These are phyloP conservation scores for Phymastichus coffea DNA, from an alignment of 1,140 invertebrate genomes.

Conservation along the genomic window DNA sequence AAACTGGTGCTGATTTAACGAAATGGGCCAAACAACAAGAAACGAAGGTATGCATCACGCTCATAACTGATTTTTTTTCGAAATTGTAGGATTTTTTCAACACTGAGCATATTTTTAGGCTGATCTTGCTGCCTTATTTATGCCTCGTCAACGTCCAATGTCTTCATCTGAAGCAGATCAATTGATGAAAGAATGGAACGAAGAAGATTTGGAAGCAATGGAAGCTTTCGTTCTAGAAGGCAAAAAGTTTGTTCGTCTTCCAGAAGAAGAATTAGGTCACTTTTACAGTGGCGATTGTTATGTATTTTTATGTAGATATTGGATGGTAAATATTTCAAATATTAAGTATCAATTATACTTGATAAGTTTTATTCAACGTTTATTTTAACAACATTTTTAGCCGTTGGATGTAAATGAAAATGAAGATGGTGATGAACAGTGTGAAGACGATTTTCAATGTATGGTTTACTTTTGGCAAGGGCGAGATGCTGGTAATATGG, in stretches of 20 bases:
- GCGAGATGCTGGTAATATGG: conserved; percentile 96
- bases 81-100: neutral
- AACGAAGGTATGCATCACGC: conserved; percentile 64
- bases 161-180: conserved; percentile 82
- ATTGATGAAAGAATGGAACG: conserved; percentile 93
- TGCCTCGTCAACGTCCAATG: conserved; percentile 90
- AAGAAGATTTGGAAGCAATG: conserved; percentile 95
- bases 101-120: conserved; percentile 63
- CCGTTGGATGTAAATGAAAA: conserved; percentile 63
- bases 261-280: conserved; percentile 90
- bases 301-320: conserved; percentile 96
- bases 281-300: conserved; percentile 97
- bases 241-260: conserved; percentile 93
- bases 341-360: conserved; percentile 36
- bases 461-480: conserved; percentile 99
- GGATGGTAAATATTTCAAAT: conserved; percentile 63
- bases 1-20: conserved; percentile 93
- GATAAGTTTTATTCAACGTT: conserved; percentile 3
- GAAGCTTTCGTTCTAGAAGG: conserved; percentile 97
- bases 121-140: conserved; percentile 93
- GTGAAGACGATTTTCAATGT: conserved; percentile 90
- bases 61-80: neutral
- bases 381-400: conserved; percentile 35
- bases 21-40: conserved; percentile 91
- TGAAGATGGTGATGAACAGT: conserved; percentile 67